These are phyloP conservation scores for Peromyscus nudipes DNA, from an alignment of 2,797 vertebrate species.

Conservation along the genomic window DNA sequence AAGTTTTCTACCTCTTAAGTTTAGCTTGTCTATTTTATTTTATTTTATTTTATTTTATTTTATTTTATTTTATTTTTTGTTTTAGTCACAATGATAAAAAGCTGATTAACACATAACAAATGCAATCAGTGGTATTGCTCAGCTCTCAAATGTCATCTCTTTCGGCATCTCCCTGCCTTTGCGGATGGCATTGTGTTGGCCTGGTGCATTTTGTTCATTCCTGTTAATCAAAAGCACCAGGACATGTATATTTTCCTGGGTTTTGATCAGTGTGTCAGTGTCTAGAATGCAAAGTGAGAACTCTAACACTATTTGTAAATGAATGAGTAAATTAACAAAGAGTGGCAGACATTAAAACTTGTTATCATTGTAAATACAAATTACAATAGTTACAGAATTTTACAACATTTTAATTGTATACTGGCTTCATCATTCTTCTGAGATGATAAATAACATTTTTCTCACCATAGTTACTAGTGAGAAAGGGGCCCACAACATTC, in stretches of 20 bases:
- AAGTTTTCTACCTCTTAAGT: neutral
- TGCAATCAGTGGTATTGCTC: neutral
- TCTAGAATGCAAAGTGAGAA: neutral
- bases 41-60: too few relatives aligned
- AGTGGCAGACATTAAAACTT: neutral
- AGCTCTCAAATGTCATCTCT: neutral
- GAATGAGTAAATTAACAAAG: neutral
- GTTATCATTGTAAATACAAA: slow-evolving; percentile 2
- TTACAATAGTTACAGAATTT: neutral
- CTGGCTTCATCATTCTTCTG: neutral
- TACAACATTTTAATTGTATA: neutral
- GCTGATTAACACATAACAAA: neutral
- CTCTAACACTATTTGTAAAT: neutral
- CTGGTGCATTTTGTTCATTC: neutral
- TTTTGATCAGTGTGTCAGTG: neutral
- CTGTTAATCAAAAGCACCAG: neutral
- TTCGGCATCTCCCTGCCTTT: neutral
- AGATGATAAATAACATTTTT: neutral
- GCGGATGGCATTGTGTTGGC: neutral
- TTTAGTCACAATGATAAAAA: neutral
- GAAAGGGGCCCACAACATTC: neutral
- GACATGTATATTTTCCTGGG: neutral
- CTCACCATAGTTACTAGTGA: neutral
- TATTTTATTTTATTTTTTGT: neutral
- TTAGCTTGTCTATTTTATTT: neutral